phyloP scores from a whole-genome alignment of 1,140 invertebrate genomes.

The Belonocnema kinseyi region DNA sequence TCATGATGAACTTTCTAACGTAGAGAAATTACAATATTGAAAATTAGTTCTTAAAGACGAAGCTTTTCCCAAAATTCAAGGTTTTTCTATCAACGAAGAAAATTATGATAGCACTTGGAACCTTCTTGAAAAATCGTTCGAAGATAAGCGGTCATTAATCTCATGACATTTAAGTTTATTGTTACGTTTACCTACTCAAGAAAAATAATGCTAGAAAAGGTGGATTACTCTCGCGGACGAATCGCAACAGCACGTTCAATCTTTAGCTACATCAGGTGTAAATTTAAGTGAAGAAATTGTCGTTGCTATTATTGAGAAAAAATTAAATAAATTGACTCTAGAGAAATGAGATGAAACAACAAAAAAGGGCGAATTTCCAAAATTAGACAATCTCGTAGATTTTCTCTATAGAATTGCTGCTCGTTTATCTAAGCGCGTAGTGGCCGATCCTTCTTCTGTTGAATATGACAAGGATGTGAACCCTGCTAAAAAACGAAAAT shows the following conservation, averaged over 20 bases:
- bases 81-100: constrained; percentile 13
- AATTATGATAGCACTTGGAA: no score
- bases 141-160: background rate
- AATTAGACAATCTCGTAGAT: background rate
- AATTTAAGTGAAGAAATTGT: constrained; percentile 1
- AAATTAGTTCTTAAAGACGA: constrained; percentile 12
- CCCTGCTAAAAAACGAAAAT: background rate
- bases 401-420: no score
- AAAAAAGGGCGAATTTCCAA: background rate
- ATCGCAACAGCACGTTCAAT: background rate
- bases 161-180: no score
- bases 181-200: background rate
- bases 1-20: constrained; percentile 30
- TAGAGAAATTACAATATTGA: background rate
- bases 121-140: background rate
- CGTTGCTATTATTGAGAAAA: background rate
- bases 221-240: constrained; percentile 30
- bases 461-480: background rate
- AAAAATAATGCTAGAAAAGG: background rate
- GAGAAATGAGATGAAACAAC: background rate
- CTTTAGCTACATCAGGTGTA: background rate
- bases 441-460: background rate
- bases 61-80: background rate
- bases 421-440: background rate
- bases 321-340: no score